phyloP scores from a whole-genome alignment of 2,888 invertebrate species.

The Melipona bicolor region DNA sequence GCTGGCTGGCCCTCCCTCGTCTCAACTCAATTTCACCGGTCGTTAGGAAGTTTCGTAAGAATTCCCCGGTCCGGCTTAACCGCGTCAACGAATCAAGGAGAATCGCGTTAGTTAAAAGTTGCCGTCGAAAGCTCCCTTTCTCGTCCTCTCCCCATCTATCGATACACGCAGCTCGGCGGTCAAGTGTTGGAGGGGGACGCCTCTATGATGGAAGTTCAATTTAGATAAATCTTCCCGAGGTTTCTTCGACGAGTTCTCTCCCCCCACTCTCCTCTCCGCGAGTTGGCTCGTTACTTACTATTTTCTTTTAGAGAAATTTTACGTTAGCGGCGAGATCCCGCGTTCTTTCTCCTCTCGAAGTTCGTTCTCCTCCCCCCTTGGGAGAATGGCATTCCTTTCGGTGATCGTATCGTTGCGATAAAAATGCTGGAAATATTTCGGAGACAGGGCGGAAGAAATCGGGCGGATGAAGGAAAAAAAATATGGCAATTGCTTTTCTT shows the following conservation, averaged over 20 bases:
- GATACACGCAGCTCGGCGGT: not conserved
- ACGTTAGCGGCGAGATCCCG: not conserved
- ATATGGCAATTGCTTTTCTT: not conserved
- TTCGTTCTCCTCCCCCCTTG: not conserved
- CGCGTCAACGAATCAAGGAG: conserved; percentile 17
- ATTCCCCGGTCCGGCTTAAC: conserved; percentile 29
- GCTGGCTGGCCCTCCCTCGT: not conserved
- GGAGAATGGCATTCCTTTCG: not conserved
- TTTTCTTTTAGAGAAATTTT: not conserved
- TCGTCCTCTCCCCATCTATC: not conserved
- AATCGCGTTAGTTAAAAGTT: conserved; percentile 34
- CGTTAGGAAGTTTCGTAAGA: conserved; percentile 40
- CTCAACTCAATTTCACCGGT: conserved; percentile 39
- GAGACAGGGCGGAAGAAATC: not conserved
- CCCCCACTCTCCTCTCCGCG: not conserved
- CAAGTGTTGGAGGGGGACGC: not conserved
- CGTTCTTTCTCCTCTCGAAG: not conserved
- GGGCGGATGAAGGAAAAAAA: not conserved
- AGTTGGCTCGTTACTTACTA: not conserved
- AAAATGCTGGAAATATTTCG: not conserved
- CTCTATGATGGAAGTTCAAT: not conserved
- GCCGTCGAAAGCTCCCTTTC: not conserved
- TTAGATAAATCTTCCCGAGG: conserved; percentile 2
- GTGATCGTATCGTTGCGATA: not conserved
- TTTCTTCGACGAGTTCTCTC: not conserved